Evolutionary conservation across 1,140 invertebrate species (phyloP).

Genomic region (Lepidotrigona ventralis): DNA sequence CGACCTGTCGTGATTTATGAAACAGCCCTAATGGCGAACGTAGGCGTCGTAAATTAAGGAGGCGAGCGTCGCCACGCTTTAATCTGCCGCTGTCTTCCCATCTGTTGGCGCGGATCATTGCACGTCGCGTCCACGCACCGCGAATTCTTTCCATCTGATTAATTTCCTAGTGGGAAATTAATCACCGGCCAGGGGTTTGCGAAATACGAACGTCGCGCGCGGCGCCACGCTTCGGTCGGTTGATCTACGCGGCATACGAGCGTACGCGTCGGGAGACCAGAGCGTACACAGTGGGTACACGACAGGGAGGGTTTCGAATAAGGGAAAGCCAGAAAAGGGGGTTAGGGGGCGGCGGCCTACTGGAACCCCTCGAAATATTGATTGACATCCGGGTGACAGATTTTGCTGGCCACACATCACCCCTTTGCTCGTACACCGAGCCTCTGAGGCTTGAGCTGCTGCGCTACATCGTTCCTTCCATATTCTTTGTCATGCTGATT

Average conservation of each 20-base stretch:
- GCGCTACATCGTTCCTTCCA: constrained; percentile 33
- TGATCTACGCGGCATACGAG: constrained; percentile 11
- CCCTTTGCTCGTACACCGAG: constrained; percentile 63
- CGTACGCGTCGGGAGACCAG: not conserved
- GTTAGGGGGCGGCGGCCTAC: constrained; percentile 43
- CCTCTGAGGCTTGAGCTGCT: not conserved
- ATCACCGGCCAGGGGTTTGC: constrained; percentile 39
- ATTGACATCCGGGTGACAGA: constrained; percentile 79
- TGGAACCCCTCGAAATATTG: constrained; percentile 76
- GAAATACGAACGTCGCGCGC: not conserved
- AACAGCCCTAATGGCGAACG: constrained; percentile 30
- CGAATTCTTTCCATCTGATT: constrained; percentile 63
- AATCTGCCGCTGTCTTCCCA: constrained; percentile 59
- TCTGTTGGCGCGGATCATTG: constrained; percentile 50
- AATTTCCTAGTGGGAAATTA: constrained; percentile 65
- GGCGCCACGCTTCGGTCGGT: not conserved
- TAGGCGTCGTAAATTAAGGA: constrained; percentile 34
- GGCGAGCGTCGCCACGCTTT: constrained; percentile 39
- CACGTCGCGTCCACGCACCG: constrained; percentile 38
- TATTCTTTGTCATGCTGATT: constrained; percentile 76
- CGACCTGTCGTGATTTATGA: constrained; percentile 44
- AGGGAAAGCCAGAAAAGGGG: constrained; percentile 41
- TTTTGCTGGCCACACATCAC: constrained; percentile 73
- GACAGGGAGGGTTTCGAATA: constrained; percentile 6
- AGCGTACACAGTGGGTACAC: not conserved